These are phyloP conservation scores for Phrynocephalus forsythii DNA, from an alignment of 2,797 vertebrate genomes.

Conservation along the genomic window DNA sequence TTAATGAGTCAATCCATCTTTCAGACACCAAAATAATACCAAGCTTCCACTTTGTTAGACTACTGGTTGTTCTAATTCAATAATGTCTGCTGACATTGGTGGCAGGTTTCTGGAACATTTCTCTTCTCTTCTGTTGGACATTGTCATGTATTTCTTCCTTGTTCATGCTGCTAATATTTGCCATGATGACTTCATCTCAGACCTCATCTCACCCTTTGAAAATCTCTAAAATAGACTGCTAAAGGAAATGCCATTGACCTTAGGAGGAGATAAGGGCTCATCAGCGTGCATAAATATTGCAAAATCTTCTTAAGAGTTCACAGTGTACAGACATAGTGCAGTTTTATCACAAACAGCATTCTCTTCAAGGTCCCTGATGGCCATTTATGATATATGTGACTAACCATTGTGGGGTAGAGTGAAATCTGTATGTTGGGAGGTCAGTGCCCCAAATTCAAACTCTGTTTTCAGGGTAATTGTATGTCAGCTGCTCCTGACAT, in stretches of 20 bases:
- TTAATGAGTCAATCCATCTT: too few relatives aligned
- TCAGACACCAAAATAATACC: not conserved
- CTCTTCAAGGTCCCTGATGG: not conserved
- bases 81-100: not conserved
- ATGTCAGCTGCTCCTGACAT: not conserved
- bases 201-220: conserved; percentile 17
- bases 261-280: not conserved
- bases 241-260: conserved; percentile 14
- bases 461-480: not conserved
- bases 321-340: not conserved
- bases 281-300: not conserved
- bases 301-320: not conserved
- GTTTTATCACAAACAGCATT: not conserved
- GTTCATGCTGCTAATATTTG: not conserved
- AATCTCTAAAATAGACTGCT: conserved; percentile 20
- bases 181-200: conserved; percentile 14
- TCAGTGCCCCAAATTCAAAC: not conserved
- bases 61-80: not conserved
- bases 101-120: not conserved
- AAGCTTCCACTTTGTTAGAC: not conserved
- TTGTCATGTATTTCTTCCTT: not conserved
- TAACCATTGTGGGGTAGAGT: not conserved
- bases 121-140: not conserved
- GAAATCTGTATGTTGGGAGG: not conserved
- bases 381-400: not conserved